Evolutionary conservation across 1,140 invertebrate genomes (phyloP).

Genomic region (Drosophila chauvacae): DNA sequence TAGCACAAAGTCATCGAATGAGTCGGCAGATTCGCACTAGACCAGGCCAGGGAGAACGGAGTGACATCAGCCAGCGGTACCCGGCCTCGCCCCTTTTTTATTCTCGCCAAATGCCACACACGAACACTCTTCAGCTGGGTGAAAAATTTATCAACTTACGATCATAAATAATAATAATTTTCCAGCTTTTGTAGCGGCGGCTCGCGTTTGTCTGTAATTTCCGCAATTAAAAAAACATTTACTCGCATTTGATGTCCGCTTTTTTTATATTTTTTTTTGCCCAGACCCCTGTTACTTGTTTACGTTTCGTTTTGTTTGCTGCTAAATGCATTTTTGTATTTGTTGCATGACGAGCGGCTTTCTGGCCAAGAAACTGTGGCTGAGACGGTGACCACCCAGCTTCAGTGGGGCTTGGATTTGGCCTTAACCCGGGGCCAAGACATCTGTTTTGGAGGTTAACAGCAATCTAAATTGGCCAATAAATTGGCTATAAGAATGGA

Average conservation of each 20-base stretch:
- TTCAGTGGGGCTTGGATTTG: slow-evolving; percentile 20
- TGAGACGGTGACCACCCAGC: slow-evolving; percentile 29
- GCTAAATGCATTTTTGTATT: slow-evolving; percentile 61
- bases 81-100: slow-evolving; percentile 3
- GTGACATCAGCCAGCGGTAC: slow-evolving; percentile 39
- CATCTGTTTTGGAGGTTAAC: slow-evolving; percentile 35
- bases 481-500: neutral
- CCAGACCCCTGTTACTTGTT: slow-evolving; percentile 22
- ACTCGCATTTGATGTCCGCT: slow-evolving; percentile 70
- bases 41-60: slow-evolving; percentile 17
- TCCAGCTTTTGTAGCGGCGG: slow-evolving; percentile 69
- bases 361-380: slow-evolving; percentile 32
- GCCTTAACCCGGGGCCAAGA: slow-evolving; percentile 37
- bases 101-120: slow-evolving; percentile 70
- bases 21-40: slow-evolving; percentile 41
- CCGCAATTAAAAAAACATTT: slow-evolving; percentile 84
- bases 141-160: slow-evolving; percentile 80
- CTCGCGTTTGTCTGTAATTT: slow-evolving; percentile 79
- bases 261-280: slow-evolving; percentile 35
- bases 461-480: neutral
- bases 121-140: slow-evolving; percentile 64
- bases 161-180: slow-evolving; percentile 83
- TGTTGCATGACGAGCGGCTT: slow-evolving; percentile 59
- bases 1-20: slow-evolving; percentile 49
- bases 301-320: slow-evolving; percentile 52